These are phyloP conservation scores for Adoxophyes honmai DNA, from an alignment of 1,140 invertebrate species.

Conservation along the genomic window DNA sequence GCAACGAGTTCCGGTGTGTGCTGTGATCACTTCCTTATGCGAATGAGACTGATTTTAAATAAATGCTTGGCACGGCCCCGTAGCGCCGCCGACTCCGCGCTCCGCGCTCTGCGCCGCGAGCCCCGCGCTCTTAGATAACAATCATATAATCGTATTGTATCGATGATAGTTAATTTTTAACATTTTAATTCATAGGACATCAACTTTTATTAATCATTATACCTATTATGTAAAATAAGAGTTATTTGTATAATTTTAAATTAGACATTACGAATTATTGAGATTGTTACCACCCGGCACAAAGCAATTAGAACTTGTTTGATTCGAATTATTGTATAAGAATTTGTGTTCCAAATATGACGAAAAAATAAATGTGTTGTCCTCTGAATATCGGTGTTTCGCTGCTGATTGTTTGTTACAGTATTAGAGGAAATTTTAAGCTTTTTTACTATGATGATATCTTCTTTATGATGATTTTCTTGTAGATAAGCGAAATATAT, in stretches of 20 bases:
- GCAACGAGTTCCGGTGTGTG: slow-evolving; percentile 75
- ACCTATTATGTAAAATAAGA: slow-evolving; percentile 50
- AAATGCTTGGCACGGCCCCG: slow-evolving; percentile 39
- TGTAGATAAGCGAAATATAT: slow-evolving; percentile 59
- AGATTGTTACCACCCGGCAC: slow-evolving; percentile 74
- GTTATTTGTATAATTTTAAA: slow-evolving; percentile 64
- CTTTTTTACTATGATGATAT: slow-evolving; percentile 51
- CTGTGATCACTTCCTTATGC: slow-evolving; percentile 77
- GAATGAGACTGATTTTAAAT: slow-evolving; percentile 76
- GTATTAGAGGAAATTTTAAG: slow-evolving; percentile 63
- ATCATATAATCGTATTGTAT: slow-evolving; percentile 46
- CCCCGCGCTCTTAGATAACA: slow-evolving; percentile 31
- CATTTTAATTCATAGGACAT: slow-evolving; percentile 61
- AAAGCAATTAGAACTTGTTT: slow-evolving; percentile 46
- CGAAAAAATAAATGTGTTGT: slow-evolving; percentile 29
- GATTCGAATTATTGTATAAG: slow-evolving; percentile 41
- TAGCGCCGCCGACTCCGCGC: neutral
- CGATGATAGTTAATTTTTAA: slow-evolving; percentile 37
- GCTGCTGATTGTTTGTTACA: slow-evolving; percentile 53
- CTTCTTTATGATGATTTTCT: slow-evolving; percentile 54
- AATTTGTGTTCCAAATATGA: slow-evolving; percentile 51
- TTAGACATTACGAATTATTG: slow-evolving; percentile 70
- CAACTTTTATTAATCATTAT: slow-evolving; percentile 61
- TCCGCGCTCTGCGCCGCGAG: neutral
- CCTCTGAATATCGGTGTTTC: slow-evolving; percentile 50